Evolutionary conservation across 2,797 vertebrate species (phyloP).

Genomic region (Hemitrygon akajei): DNA sequence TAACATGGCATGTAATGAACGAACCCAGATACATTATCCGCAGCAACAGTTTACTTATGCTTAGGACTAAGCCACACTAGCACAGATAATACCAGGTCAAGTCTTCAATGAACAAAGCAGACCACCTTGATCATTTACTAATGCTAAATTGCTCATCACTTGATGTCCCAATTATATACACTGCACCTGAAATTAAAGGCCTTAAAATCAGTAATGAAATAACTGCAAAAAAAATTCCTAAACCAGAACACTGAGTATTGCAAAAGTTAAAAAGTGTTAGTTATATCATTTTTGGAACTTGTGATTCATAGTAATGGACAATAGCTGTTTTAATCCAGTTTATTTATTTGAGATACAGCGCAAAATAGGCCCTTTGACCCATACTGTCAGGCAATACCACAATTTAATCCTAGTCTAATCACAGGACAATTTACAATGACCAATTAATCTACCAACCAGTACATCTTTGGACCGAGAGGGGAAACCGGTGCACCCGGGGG

Average conservation of each 20-base stretch:
- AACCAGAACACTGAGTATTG: not conserved
- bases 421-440: too few relatives aligned
- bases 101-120: not conserved
- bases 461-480: too few relatives aligned
- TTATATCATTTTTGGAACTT: not conserved
- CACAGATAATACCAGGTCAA: not conserved
- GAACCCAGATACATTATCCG: not conserved
- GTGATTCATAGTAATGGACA: not conserved
- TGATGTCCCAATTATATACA: not conserved
- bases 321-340: not conserved
- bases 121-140: not conserved
- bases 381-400: too few relatives aligned
- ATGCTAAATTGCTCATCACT: not conserved
- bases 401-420: too few relatives aligned
- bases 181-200: not conserved
- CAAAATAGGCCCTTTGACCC: too few relatives aligned
- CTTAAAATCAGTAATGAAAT: not conserved
- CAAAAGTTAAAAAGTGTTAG: not conserved
- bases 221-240: not conserved
- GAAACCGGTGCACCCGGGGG: too few relatives aligned
- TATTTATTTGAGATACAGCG: too few relatives aligned
- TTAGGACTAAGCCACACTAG: not conserved
- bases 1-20: not conserved
- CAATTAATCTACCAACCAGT: too few relatives aligned
- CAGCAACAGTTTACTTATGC: not conserved